These are phyloP conservation scores for Leucosticte australis DNA, from an alignment of 2,113 vertebrate genomes.

Conservation along the genomic window DNA sequence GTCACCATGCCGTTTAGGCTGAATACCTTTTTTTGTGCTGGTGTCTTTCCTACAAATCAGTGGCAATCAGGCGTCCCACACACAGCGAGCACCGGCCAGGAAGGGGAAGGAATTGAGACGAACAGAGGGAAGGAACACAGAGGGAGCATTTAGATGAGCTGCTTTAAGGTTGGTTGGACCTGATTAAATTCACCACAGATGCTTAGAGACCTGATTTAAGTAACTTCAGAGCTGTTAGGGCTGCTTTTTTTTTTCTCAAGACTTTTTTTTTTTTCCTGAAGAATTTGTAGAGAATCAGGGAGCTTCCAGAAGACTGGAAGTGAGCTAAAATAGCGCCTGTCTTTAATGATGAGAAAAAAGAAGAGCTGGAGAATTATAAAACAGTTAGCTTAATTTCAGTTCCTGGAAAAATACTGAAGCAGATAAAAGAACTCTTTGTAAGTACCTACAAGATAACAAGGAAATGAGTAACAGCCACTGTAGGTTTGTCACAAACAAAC, in stretches of 20 bases:
- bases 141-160: conserved; percentile 56
- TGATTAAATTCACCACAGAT: conserved; percentile 66
- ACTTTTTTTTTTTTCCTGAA: not conserved
- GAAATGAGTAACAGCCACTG: conserved; percentile 63
- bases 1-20: not conserved
- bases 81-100: not conserved
- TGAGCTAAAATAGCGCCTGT: conserved; percentile 39
- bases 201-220: conserved; percentile 60
- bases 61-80: conserved; percentile 18
- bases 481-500: conserved; percentile 70
- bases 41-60: not conserved
- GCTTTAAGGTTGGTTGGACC: conserved; percentile 53
- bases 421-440: conserved; percentile 71
- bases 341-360: conserved; percentile 60
- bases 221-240: conserved; percentile 33
- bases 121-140: conserved; percentile 6
- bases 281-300: conserved; percentile 19
- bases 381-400: conserved; percentile 70
- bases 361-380: conserved; percentile 63
- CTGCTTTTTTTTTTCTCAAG: not conserved
- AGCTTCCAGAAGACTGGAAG: conserved; percentile 50
- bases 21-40: not conserved
- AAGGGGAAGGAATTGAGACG: not conserved
- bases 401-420: conserved; percentile 65
- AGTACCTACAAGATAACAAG: conserved; percentile 69